phyloP scores from a whole-genome alignment of 1,140 invertebrate species.

The Lepidurus arcticus region DNA sequence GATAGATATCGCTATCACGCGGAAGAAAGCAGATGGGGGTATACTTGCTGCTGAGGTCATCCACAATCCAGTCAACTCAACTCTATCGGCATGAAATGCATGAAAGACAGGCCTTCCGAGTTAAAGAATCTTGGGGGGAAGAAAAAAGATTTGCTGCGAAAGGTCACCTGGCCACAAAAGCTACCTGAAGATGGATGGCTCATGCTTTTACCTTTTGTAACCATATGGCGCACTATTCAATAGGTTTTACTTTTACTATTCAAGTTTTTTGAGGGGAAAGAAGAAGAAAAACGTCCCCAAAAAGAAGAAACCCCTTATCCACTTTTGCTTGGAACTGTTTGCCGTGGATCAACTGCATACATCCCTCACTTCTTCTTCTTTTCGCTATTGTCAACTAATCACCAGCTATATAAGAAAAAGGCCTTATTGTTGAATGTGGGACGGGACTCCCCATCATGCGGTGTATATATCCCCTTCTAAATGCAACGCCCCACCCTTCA shows the following conservation, averaged over 20 bases:
- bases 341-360: conserved; percentile 1
- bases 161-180: conserved; percentile 1
- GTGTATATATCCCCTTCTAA: neutral
- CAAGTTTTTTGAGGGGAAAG: neutral
- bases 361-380: neutral
- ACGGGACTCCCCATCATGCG: neutral
- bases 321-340: conserved; percentile 4
- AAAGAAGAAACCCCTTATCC: neutral
- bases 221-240: conserved; percentile 13
- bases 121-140: neutral
- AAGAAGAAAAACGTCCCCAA: neutral
- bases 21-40: neutral
- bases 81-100: neutral
- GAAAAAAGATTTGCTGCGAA: neutral
- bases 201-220: conserved; percentile 15
- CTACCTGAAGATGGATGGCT: conserved; percentile 12
- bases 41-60: neutral
- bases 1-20: no score
- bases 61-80: neutral
- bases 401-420: neutral
- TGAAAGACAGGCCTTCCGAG: neutral
- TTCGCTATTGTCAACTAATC: conserved; percentile 13
- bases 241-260: neutral
- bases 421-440: neutral
- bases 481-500: neutral